A percentile compares a stretch with the other conserved stretches of the same genome.
Conservation (phyloP, 2,797 vertebrate species). For the Todus mexicanus region DNA sequence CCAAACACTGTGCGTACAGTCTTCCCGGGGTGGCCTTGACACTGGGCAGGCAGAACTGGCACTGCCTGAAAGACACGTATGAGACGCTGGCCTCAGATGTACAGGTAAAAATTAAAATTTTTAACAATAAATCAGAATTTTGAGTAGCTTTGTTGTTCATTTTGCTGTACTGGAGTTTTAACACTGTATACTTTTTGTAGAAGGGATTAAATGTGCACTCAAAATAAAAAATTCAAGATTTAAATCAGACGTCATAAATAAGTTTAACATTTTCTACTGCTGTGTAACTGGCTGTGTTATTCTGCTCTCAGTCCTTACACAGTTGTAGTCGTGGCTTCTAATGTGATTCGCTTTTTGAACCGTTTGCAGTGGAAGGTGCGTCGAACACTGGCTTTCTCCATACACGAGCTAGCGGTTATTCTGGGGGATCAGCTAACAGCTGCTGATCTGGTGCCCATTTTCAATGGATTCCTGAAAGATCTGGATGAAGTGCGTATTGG, state of each 20-base stretch:
- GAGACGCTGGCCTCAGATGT: constrained; percentile 74
- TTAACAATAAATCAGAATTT: neutral
- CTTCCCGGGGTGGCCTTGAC: constrained; percentile 76
- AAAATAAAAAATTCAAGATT: neutral
- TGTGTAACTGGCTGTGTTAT: neutral
- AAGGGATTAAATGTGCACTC: neutral
- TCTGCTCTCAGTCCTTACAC: neutral
- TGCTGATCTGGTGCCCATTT: constrained; percentile 90
- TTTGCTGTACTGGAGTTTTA: neutral
- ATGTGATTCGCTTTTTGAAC: neutral
- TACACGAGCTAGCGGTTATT: constrained; percentile 89
- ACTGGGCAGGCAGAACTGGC: constrained; percentile 76
- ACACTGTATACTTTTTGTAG: fast-evolving
- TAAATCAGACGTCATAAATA: neutral
- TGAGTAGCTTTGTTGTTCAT: neutral
- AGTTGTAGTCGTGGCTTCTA: neutral
- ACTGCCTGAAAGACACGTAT: constrained; percentile 75
- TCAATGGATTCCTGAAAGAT: constrained; percentile 83
- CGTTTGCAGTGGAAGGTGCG: constrained; percentile 89
- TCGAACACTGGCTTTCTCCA: constrained; percentile 87
- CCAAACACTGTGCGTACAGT: constrained; percentile 76
- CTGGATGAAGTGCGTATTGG: constrained; percentile 80
- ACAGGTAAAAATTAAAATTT: constrained; percentile 54
- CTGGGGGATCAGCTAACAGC: constrained; percentile 90
- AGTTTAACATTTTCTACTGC: neutral